A percentile compares a stretch with the other conserved stretches of the same genome.
phyloP scores from a whole-genome alignment of 2,113 vertebrate genomes.

The Myocastor coypus region DNA sequence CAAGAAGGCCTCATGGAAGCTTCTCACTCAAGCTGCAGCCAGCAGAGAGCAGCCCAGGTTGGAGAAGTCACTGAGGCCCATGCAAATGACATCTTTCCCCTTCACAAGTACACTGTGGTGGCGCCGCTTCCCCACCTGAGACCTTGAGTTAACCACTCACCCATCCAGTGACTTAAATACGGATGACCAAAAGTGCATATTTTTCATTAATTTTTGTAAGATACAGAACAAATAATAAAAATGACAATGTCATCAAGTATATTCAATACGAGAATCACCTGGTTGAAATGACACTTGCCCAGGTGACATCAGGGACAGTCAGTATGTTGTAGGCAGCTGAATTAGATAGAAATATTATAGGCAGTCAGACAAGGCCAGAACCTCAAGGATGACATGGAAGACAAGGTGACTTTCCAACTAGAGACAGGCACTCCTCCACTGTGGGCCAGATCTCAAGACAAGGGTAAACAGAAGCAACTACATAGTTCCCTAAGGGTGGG shows the following conservation, averaged over 20 bases:
- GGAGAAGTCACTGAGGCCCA: neutral
- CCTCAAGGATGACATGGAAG: too few relatives aligned
- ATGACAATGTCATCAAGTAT: neutral
- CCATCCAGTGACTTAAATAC: neutral
- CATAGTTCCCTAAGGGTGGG: too few relatives aligned
- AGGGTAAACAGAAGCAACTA: too few relatives aligned
- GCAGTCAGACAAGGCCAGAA: too few relatives aligned
- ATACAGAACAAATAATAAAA: neutral
- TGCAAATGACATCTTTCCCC: neutral
- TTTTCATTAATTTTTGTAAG: neutral
- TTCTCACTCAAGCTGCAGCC: fast-evolving
- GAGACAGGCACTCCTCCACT: too few relatives aligned
- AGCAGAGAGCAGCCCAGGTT: neutral
- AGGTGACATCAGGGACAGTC: neutral
- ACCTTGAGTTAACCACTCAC: neutral
- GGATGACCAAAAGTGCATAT: neutral
- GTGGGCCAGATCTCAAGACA: too few relatives aligned
- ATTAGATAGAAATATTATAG: too few relatives aligned
- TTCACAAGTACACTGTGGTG: neutral
- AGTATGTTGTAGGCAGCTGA: too few relatives aligned
- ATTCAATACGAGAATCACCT: neutral
- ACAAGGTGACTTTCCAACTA: too few relatives aligned
- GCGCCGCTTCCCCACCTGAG: fast-evolving
- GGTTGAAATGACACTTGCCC: neutral
- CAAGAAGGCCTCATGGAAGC: fast-evolving